Evolutionary conservation across 2,113 vertebrate genomes (phyloP), one percentile per base, ranked within the genome.

Genomic region (Cheilinus undulatus): DNA sequence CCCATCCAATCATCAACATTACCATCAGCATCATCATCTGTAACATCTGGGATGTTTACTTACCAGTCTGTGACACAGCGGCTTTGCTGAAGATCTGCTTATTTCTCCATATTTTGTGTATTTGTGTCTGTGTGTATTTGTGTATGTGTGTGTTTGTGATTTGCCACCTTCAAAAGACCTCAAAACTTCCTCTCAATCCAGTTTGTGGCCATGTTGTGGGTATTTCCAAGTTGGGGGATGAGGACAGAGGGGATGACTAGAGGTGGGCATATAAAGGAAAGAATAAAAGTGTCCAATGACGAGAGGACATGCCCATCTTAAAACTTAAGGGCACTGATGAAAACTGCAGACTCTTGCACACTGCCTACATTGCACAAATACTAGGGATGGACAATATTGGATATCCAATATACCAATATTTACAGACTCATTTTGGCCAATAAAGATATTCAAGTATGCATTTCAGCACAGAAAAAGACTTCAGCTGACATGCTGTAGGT

Each of bases 11-110:
- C 56, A 71, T 27, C 61, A 73, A 19, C 40, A 42, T 27, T 51
- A 72, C 30, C 77, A 78, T 26, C 60, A 67, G 9, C 60, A 72
- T 36, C 65, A 78, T 12, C 83, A 75, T 78, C 67, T 63, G 24
- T 7, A 78, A 69, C 84, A 82, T 87, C 77, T 84, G 84, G 59
- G 40, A 20, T 73, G 70, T 57, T 69, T 59, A 67, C 59, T 52
- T 65, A 65, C 3, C n/a, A 17, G 15, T 81, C 59, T 82, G 51
- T 73, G 40, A 69, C 49, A 43, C 38, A 43, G 66, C 5, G 11
- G 60, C 13, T 84, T 80, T 76, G 46, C 22, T 80, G 48, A 74
- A 78, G 66, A 69, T 57, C 14, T 17, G 3, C 43, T 54, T 36
- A 76, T 59, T 24, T 11, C 19, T 14, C 6, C 23, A 1, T 15